Evolutionary conservation across 2,888 invertebrate species (phyloP), one percentile per base, ranked within the genome.

Genomic region (Scrobipalpa costella): DNA sequence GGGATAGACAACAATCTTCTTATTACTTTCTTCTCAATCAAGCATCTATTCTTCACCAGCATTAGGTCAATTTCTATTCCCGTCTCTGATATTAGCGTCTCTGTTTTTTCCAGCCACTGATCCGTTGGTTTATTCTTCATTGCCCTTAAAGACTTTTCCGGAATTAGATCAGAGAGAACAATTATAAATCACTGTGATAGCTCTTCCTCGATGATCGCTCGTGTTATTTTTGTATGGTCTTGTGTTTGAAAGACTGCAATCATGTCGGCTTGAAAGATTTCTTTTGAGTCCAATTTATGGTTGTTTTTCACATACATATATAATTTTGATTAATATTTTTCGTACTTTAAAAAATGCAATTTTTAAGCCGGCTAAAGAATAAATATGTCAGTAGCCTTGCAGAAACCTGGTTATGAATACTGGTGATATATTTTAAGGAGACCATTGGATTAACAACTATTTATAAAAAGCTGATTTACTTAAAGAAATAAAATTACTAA

Each of bases 91-190:
- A 21, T 50, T 21, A 11, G 7, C 44, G n/a, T 7, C 21, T 50
- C 11, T 50, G 17, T 50, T 17, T 21, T 50, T 50, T 15, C 15
- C 50, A 21, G 21, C 21, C 50, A 17, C 19, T 50, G 17, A 21
- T 19, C 21, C 11, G 21, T 50, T 19, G 76, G 79, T 76, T 75
- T 79, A 73, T 76, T 71, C 70, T 74, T 68, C 70, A 33, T 52
- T 69, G 73, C 73, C 75, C 74, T 50, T 21, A 50, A 15, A 55
- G 34, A 34, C 33, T 17, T 15, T 1, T 33, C 60, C 15, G 44
- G 34, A 49, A 49, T 60, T 60, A 49, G 60, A 60, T 49, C 60
- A 21, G 27, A 47, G 55, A 60, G 47, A 49, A 49, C 27, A 60
- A 47, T 55, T 17, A 49, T 60, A 49, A 49, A 47, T 34, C 49